Evolutionary conservation across 2,888 invertebrate genomes (phyloP).

Genomic region (Rhimphoctona megacephalus): DNA sequence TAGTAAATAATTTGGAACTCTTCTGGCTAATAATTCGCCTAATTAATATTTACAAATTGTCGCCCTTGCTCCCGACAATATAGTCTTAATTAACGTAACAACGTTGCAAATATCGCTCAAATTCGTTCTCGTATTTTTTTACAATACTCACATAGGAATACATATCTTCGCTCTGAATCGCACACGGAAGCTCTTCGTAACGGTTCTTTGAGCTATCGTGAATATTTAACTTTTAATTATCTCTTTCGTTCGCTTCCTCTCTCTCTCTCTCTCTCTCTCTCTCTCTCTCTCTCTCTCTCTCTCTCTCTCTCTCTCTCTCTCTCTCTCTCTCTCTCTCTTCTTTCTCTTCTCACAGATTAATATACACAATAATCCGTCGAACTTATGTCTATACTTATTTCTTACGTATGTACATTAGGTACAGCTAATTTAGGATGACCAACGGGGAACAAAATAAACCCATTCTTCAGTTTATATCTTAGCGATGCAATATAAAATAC

Average conservation of each 20-base stretch:
- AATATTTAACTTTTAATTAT: conserved; percentile 44
- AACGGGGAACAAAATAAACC: conserved; percentile 62
- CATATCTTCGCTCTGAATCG: conserved; percentile 44
- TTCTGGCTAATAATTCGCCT: conserved; percentile 59
- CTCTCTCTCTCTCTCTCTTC: conserved; percentile 10
- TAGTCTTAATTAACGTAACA: conserved; percentile 62
- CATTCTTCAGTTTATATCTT: conserved; percentile 15
- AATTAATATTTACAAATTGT: conserved; percentile 70
- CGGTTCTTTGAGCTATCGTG: conserved; percentile 50
- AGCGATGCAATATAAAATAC: conserved; percentile 47
- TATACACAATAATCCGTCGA: conserved; percentile 66
- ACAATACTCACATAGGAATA: conserved; percentile 64
- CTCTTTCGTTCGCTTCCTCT: conserved; percentile 17
- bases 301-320: conserved; percentile 17
- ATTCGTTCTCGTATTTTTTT: conserved; percentile 58
- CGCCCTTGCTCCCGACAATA: conserved; percentile 66
- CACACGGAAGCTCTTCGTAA: conserved; percentile 43
- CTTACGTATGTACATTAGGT: conserved; percentile 73
- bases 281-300: neutral
- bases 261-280: conserved; percentile 23
- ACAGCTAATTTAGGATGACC: conserved; percentile 72
- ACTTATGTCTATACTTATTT: conserved; percentile 62
- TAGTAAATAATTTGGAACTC: conserved; percentile 61
- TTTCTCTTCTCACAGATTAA: conserved; percentile 44
- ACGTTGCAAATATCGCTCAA: conserved; percentile 64